These are phyloP conservation scores for Pseudoips prasinana DNA, from an alignment of 2,888 invertebrate genomes.

Conservation along the genomic window DNA sequence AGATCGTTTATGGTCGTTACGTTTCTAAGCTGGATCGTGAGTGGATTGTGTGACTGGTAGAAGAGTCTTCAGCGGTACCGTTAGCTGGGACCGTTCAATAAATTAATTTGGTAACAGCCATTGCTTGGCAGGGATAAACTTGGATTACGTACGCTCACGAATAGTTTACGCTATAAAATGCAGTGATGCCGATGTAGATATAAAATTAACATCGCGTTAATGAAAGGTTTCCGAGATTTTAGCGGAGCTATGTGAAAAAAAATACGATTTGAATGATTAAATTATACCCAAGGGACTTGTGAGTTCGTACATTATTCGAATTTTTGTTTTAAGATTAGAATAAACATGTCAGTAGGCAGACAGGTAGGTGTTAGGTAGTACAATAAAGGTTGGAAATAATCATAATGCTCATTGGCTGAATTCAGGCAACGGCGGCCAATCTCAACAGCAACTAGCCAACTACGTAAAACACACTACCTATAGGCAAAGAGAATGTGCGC, in stretches of 20 bases:
- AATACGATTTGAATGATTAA: constrained; percentile 5
- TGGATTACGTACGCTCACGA: constrained; percentile 24
- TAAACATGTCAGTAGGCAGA: no score
- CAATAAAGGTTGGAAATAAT: no score
- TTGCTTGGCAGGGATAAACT: constrained; percentile 34
- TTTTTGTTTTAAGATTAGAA: neutral
- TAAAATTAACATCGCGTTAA: constrained; percentile 27
- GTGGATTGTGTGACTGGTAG: constrained; percentile 62
- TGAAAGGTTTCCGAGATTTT: constrained; percentile 28
- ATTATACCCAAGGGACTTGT: constrained; percentile 6
- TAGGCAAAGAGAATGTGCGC: no score
- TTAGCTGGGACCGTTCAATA: constrained; percentile 69
- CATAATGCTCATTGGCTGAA: no score
- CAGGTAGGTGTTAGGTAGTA: no score
- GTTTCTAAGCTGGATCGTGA: constrained; percentile 23
- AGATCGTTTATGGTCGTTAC: constrained; percentile 22
- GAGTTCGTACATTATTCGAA: constrained; percentile 4
- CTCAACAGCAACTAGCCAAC: no score
- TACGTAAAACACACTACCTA: no score
- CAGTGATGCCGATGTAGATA: constrained; percentile 18
- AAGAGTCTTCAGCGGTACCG: constrained; percentile 73
- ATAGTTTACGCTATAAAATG: constrained; percentile 24
- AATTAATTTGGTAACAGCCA: constrained; percentile 65
- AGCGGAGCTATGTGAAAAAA: constrained; percentile 27
- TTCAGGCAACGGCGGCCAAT: no score